A percentile compares a stretch with the other conserved stretches of the same genome.
phyloP scores from a whole-genome alignment of 2,888 invertebrate genomes.

The Pyrochroa serraticornis region DNA sequence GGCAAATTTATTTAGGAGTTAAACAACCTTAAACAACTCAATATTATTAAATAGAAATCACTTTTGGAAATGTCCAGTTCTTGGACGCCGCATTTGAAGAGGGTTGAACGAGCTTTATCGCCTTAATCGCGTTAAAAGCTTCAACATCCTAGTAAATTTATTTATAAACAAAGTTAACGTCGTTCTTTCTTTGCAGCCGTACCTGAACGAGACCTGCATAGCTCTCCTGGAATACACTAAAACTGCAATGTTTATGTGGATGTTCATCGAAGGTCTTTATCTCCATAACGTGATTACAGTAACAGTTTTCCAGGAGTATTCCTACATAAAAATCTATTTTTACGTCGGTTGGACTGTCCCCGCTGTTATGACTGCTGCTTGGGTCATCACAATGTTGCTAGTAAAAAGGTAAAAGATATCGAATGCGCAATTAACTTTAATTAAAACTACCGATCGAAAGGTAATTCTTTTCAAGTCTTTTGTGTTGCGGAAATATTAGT shows the following conservation, averaged over 20 bases:
- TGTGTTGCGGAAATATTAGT: no score
- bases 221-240: slow-evolving; percentile 83
- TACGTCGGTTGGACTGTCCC: slow-evolving; percentile 79
- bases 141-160: neutral
- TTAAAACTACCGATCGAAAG: no score
- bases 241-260: slow-evolving; percentile 95
- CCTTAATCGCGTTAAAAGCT: neutral
- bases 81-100: no score
- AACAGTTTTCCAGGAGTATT: slow-evolving; percentile 71
- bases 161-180: neutral
- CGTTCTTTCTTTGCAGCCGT: slow-evolving; percentile 37
- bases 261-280: slow-evolving; percentile 93
- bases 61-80: no score
- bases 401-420: slow-evolving; percentile 47
- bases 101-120: no score
- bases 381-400: slow-evolving; percentile 67
- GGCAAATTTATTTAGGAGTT: no score
- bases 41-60: no score
- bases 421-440: neutral
- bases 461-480: no score
- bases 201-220: slow-evolving; percentile 39
- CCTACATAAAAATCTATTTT: slow-evolving; percentile 67
- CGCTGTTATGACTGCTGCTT: slow-evolving; percentile 68
- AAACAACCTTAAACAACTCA: no score
- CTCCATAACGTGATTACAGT: slow-evolving; percentile 84